Base-by-base conservation (phyloP, 1,140 invertebrate genomes). In the Apis laboriosa region DNA sequence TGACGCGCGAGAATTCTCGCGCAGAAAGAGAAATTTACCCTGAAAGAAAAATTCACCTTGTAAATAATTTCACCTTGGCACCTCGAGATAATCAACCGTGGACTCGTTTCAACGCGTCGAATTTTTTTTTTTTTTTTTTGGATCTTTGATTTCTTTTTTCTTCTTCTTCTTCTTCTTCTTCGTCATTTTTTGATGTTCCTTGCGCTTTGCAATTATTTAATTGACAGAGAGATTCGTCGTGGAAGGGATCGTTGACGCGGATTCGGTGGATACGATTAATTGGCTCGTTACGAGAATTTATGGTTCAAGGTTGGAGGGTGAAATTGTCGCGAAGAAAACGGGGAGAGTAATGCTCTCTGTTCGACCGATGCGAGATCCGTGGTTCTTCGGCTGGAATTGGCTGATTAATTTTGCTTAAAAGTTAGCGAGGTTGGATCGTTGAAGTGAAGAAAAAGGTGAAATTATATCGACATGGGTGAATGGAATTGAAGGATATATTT, bases 31-130 rank as follows among this genome's bases (percentile, higher is more conserved):
- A 21, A 73, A 55, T 73, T 34, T 4, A 55, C 28, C 70, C 70
- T n/a, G 43, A 53, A 24, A 17, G 21, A 49, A 28, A 21, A 73
- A 55, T 73, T 34, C 12, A 55, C 28, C 70, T 55, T 80, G 58
- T 73, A 64, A 63, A 80, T 73, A 73, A 80, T 49, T 64, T 63
- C 68, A 73, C 64, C 28, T 21, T 11, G 55, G 15, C 68, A 73
- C 64, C 28, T 21, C 17, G 55, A 21, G 61, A 79, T 15, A 43
- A 51, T 80, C 73, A 64, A 80, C 73, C 55, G 70, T 63, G 58
- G 28, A 24, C 70, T 24, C 49, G 77, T 28, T 73, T 73, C 58
- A 55, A 80, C 78, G 12, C 49, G 58, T n/a, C 8, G 19, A 51
- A 73, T 49, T 56, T 53, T 55, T n/a, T 61, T 34, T 61, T n/a